Evolutionary conservation across 2,888 invertebrate species (phyloP), one percentile per base, ranked within the genome.

Genomic region (Campoplex capitator): DNA sequence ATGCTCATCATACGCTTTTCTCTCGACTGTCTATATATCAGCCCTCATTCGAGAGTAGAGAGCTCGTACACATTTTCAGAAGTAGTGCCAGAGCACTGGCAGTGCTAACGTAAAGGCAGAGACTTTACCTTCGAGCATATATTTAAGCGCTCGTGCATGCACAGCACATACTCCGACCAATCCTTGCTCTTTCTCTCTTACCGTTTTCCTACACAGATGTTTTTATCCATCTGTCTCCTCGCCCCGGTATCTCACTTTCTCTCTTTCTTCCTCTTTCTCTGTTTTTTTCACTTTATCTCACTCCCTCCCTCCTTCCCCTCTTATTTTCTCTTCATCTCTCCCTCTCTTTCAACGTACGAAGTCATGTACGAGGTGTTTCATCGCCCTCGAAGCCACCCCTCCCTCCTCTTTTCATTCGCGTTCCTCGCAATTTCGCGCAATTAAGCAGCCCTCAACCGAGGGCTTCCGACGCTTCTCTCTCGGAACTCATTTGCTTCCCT

Each of bases 381-480:
- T 75, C 48, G 68, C 75, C 58, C 84, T 71, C 62, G 38, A 65
- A 23, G 3, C 62, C 48, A 45, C 58, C n/a, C 38, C 58, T 23
- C 67, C 71, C 18, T 45, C 73, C 38, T 38, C 38, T 38, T 58
- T 76, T 76, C 78, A 74, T 77, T 70, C 65, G 38, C 54, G 58
- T 75, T 76, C 74, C 82, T 77, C 84, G 78, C 81, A 82, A 76
- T 81, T 87, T 87, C 78, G 84, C 78, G 71, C 87, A 87, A 87
- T 87, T 87, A 87, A 84, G 71, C 82, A 84, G 71, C 87, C 71
- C 82, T 76, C 82, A 62, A 83, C 84, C 58, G 71, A 76, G 48
- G 58, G 65, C 67, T 75, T 78, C 76, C 82, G 79, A 76, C 70
- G 78, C 79, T 87, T 82, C 70, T 70, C 58, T 62, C 54, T 51